These are phyloP conservation scores for Zeugodacus cucurbitae DNA, from an alignment of 1,140 invertebrate genomes.

Conservation along the genomic window DNA sequence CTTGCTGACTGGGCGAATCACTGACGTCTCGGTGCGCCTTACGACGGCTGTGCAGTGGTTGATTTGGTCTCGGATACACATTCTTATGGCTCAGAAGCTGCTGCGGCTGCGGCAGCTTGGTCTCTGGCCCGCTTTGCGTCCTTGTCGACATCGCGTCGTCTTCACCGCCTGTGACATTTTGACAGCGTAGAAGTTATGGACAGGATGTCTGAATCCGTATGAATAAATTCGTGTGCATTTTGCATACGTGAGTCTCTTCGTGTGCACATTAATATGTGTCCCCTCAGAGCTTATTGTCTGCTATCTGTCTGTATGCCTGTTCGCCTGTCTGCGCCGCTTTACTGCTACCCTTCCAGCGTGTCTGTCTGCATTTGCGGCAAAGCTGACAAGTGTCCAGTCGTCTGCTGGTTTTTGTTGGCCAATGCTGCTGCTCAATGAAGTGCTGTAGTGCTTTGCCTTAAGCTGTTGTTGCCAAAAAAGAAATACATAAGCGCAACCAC, in stretches of 20 bases:
- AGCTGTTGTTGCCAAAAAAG: constrained; percentile 19
- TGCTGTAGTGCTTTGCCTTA: not conserved
- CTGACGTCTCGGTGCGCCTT: not conserved
- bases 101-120: not conserved
- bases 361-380: not conserved
- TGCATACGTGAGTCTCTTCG: not conserved
- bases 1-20: not conserved
- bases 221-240: constrained; percentile 15
- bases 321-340: not conserved
- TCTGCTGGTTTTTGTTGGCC: not conserved
- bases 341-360: not conserved
- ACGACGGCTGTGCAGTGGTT: not conserved
- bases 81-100: not conserved
- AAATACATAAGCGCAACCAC: not conserved
- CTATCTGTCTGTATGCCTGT: not conserved
- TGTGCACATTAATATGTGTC: not conserved
- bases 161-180: not conserved
- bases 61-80: not conserved
- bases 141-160: not conserved
- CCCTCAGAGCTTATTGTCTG: constrained; percentile 3
- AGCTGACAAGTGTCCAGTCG: constrained; percentile 33
- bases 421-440: not conserved
- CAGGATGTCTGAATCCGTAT: constrained; percentile 28
- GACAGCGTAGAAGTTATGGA: constrained; percentile 31
- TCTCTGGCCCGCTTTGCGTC: not conserved